A percentile compares a stretch with the other conserved stretches of the same genome.
Conservation (phyloP, 2,888 invertebrate species). For the Steinernema carpocapsae region DNA sequence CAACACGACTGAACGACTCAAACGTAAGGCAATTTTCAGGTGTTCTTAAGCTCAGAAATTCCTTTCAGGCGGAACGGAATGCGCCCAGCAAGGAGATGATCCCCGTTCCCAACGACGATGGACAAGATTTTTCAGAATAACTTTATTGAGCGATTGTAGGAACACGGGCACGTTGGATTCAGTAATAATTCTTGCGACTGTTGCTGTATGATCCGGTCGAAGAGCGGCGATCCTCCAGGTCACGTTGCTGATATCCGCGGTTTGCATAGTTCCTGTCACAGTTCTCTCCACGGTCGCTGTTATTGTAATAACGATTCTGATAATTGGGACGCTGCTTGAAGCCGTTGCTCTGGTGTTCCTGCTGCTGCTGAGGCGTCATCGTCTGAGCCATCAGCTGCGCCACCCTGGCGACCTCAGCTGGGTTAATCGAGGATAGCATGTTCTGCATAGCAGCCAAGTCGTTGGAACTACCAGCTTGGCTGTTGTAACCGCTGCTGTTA, state of each 20-base stretch:
- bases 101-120: background rate
- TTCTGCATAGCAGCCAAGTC: background rate
- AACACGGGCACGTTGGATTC: background rate
- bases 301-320: background rate
- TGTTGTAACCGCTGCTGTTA: background rate
- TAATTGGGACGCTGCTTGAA: background rate
- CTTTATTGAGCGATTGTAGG: background rate
- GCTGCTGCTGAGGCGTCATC: background rate
- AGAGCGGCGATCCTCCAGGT: background rate
- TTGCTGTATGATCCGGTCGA: background rate
- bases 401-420: background rate
- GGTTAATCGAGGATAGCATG: background rate
- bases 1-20: background rate
- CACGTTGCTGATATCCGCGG: background rate
- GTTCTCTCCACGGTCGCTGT: background rate
- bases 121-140: background rate
- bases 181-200: background rate
- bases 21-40: background rate
- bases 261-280: background rate
- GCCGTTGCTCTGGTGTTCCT: background rate
- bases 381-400: background rate
- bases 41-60: no score
- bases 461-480: no score
- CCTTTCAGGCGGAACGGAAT: no score
- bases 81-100: background rate